A percentile compares a stretch with the other conserved stretches of the same genome.
Conservation (phyloP, 2,113 vertebrate species). For the Aepyceros melampus region DNA sequence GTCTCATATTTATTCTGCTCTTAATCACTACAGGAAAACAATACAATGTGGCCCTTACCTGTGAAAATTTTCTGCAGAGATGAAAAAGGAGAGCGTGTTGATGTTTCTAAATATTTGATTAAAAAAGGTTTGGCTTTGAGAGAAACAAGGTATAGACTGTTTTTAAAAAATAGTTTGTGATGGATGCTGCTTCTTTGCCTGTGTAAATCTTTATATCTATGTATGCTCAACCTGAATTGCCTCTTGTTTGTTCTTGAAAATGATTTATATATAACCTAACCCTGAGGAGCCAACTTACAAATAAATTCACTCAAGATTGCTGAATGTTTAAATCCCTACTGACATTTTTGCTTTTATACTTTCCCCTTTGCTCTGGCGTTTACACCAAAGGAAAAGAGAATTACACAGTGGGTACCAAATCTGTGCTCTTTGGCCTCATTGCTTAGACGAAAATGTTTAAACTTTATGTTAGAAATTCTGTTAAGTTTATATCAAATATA, state of each 20-base stretch:
- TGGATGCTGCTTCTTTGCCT: not conserved
- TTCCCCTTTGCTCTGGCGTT: not conserved
- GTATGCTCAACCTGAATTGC: not conserved
- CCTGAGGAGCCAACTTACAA: not conserved
- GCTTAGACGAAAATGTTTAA: not conserved
- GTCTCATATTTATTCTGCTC: slow-evolving; percentile 24
- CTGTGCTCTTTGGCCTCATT: not conserved
- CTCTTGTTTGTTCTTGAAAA: slow-evolving; percentile 27
- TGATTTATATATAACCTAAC: slow-evolving; percentile 37
- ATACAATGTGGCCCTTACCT: slow-evolving; percentile 77
- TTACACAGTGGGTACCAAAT: not conserved
- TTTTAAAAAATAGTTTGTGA: not conserved
- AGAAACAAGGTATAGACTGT: slow-evolving; percentile 79
- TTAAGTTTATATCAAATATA: not conserved
- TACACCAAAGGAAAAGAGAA: not conserved
- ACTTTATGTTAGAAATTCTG: not conserved
- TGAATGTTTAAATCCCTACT: not conserved
- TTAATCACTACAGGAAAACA: slow-evolving; percentile 79
- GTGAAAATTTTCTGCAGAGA: slow-evolving; percentile 86
- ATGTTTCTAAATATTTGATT: slow-evolving; percentile 88
- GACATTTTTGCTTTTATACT: not conserved
- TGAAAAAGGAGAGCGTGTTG: slow-evolving; percentile 81
- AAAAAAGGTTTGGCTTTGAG: slow-evolving; percentile 90
- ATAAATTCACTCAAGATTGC: not conserved
- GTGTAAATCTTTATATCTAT: not conserved